Percentiles rank a stretch among this genome's conserved stretches.
Evolutionary conservation across 2,797 vertebrate species (phyloP).

Genomic region (Halcyon badia): DNA sequence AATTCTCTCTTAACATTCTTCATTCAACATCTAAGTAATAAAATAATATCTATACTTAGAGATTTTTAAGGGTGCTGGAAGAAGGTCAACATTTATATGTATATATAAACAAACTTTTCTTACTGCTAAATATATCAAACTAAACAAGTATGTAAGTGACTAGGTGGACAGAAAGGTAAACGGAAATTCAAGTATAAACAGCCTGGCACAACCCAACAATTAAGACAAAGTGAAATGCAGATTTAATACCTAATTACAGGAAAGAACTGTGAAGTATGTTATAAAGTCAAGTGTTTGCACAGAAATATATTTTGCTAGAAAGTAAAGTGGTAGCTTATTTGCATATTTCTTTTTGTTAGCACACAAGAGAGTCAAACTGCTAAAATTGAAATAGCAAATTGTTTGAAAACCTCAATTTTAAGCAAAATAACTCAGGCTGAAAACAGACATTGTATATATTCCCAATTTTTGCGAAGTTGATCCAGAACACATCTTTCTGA

Average conservation of each 20-base stretch:
- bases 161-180: neutral
- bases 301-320: conserved; percentile 79
- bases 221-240: conserved; percentile 72
- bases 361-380: conserved; percentile 75
- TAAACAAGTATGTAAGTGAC: neutral
- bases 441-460: conserved; percentile 64
- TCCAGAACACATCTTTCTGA: neutral
- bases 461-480: conserved; percentile 9
- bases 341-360: conserved; percentile 76
- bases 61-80: neutral
- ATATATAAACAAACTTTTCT: neutral
- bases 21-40: neutral
- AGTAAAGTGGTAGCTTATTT: conserved; percentile 76
- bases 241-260: conserved; percentile 75
- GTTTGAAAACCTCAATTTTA: conserved; percentile 79
- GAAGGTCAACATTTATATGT: neutral
- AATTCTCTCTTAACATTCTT: neutral
- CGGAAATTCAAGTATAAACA: conserved; percentile 42
- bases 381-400: conserved; percentile 77
- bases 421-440: conserved; percentile 66
- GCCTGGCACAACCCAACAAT: conserved; percentile 21
- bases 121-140: neutral
- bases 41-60: neutral
- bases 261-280: conserved; percentile 59
- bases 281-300: conserved; percentile 77